Evolutionary conservation across 2,888 invertebrate genomes (phyloP).

Genomic region (Aporophyla lueneburgensis): DNA sequence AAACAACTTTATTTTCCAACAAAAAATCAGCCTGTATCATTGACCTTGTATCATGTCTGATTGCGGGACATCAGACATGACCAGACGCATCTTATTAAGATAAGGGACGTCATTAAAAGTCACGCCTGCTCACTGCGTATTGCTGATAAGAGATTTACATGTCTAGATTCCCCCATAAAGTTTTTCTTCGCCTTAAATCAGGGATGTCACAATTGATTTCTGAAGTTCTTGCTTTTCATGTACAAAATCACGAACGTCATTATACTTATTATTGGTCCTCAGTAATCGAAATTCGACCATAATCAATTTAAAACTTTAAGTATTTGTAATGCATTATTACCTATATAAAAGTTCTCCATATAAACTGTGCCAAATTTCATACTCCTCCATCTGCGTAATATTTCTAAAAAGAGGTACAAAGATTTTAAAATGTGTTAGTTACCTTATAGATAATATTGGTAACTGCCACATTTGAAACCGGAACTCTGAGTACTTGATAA

Average conservation of each 20-base stretch:
- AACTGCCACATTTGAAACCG: not conserved
- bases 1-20: not conserved
- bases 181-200: constrained; percentile 3
- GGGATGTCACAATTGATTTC: no score
- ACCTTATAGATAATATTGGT: not conserved
- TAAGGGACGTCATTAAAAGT: constrained; percentile 7
- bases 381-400: no score
- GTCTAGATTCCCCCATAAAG: not conserved
- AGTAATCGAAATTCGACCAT: no score
- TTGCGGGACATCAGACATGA: not conserved
- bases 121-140: not conserved
- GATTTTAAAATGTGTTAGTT: not conserved
- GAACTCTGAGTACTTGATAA: not conserved
- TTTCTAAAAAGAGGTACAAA: no score
- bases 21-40: no score
- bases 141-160: not conserved
- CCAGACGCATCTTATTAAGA: constrained; percentile 16
- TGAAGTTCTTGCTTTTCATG: no score
- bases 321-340: no score
- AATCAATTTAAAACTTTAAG: no score
- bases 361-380: no score
- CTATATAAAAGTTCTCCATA: no score
- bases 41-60: not conserved
- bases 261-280: no score
- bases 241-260: not conserved